phyloP scores from a whole-genome alignment of 2,888 invertebrate genomes.

The Acrobasis suavella region DNA sequence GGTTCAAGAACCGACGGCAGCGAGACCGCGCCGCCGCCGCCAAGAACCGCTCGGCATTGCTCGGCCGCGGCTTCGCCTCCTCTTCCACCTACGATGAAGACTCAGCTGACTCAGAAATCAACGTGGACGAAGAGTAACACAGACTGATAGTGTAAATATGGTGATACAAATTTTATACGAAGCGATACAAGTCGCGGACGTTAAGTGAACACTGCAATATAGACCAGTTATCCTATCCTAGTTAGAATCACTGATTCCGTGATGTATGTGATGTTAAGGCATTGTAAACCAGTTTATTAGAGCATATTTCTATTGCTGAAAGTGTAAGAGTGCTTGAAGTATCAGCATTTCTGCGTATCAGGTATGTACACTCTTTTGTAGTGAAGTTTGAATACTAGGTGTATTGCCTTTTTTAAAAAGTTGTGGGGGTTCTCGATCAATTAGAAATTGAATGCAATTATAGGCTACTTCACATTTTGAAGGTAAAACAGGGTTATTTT shows the following conservation, averaged over 20 bases:
- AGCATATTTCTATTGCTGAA: conserved; percentile 57
- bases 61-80: conserved; percentile 76
- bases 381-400: conserved; percentile 37
- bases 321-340: conserved; percentile 70
- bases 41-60: conserved; percentile 94
- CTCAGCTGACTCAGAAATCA: conserved; percentile 78
- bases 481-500: conserved; percentile 70
- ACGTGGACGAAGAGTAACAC: conserved; percentile 76
- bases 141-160: conserved; percentile 61
- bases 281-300: conserved; percentile 62
- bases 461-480: conserved; percentile 42
- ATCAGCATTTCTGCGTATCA: conserved; percentile 56
- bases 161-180: conserved; percentile 35
- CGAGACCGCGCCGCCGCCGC: conserved; percentile 97
- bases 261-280: conserved; percentile 67
- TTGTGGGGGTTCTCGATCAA: conserved; percentile 32
- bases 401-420: conserved; percentile 33
- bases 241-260: conserved; percentile 58
- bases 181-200: conserved; percentile 25
- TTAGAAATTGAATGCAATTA: conserved; percentile 34
- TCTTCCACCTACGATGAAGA: conserved; percentile 80
- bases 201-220: conserved; percentile 57
- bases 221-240: conserved; percentile 61
- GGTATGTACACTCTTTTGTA: conserved; percentile 64
- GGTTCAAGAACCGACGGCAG: conserved; percentile 99